phyloP scores from a whole-genome alignment of 2,888 invertebrate genomes.

The Xestia sexstrigata region DNA sequence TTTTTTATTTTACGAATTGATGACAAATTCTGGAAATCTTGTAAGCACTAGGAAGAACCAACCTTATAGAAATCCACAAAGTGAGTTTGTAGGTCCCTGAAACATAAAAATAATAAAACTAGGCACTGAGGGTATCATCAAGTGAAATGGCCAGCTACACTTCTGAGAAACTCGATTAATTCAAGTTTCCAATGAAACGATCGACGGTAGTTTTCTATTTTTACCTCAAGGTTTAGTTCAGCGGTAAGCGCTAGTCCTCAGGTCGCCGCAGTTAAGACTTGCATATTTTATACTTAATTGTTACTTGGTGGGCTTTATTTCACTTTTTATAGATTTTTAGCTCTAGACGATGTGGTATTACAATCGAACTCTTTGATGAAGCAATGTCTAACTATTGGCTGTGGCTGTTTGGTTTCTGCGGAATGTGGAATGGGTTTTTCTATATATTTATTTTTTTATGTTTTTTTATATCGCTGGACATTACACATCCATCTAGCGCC shows the following conservation, averaged over 20 bases:
- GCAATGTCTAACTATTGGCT: not conserved
- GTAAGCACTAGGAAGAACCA: not conserved
- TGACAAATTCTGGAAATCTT: not conserved
- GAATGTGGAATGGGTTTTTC: too few relatives aligned
- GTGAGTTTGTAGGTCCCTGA: not conserved
- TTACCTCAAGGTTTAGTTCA: slow-evolving; percentile 51
- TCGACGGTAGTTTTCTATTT: slow-evolving; percentile 48
- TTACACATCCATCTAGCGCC: too few relatives aligned
- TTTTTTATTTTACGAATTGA: not conserved
- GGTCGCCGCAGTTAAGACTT: slow-evolving; percentile 10
- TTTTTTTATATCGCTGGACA: too few relatives aligned
- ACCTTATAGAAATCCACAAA: not conserved
- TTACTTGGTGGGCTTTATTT: slow-evolving; percentile 14
- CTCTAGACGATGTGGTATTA: not conserved
- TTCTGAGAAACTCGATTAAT: slow-evolving; percentile 48
- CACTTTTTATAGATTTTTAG: not conserved
- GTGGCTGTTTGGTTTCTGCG: not conserved
- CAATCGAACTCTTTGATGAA: not conserved
- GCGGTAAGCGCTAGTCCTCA: slow-evolving; percentile 9
- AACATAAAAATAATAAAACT: not conserved
- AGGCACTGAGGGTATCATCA: slow-evolving; percentile 9
- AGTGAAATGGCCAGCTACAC: slow-evolving; percentile 21
- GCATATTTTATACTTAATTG: slow-evolving; percentile 43
- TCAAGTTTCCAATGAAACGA: slow-evolving; percentile 47
- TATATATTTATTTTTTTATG: too few relatives aligned